Evolutionary conservation across 2,797 vertebrate genomes (phyloP).

Genomic region (Nyctibius grandis): DNA sequence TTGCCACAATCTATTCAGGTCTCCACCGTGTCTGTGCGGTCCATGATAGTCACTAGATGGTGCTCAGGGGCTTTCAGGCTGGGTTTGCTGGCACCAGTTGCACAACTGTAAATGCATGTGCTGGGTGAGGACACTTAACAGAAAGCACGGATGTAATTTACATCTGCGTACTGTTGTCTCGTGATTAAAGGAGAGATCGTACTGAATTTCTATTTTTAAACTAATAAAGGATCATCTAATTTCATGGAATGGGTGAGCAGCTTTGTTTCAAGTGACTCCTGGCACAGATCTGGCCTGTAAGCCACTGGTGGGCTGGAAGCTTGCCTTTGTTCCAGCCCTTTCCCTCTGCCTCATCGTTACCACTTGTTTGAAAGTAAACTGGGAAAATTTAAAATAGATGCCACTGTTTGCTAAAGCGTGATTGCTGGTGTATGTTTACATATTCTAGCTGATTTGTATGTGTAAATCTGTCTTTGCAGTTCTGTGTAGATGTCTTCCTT

Average conservation of each 20-base stretch:
- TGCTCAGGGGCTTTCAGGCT: neutral
- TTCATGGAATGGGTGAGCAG: neutral
- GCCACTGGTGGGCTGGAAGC: neutral
- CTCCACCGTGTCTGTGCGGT: accelerated
- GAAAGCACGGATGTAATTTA: neutral
- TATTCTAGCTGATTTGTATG: neutral
- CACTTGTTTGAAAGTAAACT: neutral
- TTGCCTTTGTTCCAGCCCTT: neutral
- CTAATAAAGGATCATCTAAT: accelerated
- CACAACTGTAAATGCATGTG: accelerated
- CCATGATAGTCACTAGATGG: constrained; percentile 18
- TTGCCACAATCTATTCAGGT: too few relatives aligned
- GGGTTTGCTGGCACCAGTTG: too few relatives aligned
- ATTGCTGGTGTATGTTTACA: neutral
- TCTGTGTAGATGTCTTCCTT: neutral
- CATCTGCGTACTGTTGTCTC: accelerated
- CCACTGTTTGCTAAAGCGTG: neutral
- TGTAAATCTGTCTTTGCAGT: neutral
- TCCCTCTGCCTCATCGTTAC: neutral
- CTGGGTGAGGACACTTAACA: neutral
- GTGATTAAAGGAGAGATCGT: neutral
- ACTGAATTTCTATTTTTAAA: neutral
- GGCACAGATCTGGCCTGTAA: neutral
- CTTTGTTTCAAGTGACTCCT: neutral
- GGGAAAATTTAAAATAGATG: neutral